Conservation (phyloP, 1,140 invertebrate genomes). For the Drosophila teissieri region DNA sequence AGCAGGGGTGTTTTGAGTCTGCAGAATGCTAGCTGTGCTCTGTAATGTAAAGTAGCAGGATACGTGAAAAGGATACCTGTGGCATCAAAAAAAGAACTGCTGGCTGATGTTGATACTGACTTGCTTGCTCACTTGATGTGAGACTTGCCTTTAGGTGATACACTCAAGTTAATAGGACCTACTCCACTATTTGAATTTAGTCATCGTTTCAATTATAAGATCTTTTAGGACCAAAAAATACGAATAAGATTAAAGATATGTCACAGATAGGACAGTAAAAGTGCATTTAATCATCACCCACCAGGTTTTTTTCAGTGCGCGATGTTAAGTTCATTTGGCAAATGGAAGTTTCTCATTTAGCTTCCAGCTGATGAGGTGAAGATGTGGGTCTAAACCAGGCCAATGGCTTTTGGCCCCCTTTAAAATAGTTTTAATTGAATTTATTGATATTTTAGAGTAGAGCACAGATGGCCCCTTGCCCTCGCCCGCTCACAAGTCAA, state of each 20-base stretch:
- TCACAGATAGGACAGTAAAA: too few relatives aligned
- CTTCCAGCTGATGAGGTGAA: conserved; percentile 26
- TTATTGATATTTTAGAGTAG: conserved; percentile 57
- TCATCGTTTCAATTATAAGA: too few relatives aligned
- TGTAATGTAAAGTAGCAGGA: not conserved
- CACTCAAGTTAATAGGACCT: not conserved
- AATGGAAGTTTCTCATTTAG: conserved; percentile 41
- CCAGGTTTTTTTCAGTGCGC: conserved; percentile 2
- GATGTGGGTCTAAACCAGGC: conserved; percentile 12
- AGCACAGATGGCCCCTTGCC: not conserved
- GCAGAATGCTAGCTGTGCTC: conserved; percentile 29
- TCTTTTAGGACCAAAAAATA: too few relatives aligned
- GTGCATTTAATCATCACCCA: too few relatives aligned
- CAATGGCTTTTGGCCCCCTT: conserved; percentile 57
- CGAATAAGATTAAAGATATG: too few relatives aligned
- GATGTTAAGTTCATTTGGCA: conserved; percentile 37
- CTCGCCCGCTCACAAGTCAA: conserved; percentile 13
- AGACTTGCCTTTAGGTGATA: not conserved
- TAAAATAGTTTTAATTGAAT: conserved; percentile 67
- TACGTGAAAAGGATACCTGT: not conserved
- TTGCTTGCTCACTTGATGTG: not conserved
- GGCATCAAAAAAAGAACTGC: conserved; percentile 2
- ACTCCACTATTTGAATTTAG: too few relatives aligned
- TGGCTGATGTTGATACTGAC: not conserved
- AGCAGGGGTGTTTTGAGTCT: conserved; percentile 17